Evolutionary conservation across 2,797 vertebrate species (phyloP), one percentile per base, ranked within the genome.

Genomic region (Poecilia picta): DNA sequence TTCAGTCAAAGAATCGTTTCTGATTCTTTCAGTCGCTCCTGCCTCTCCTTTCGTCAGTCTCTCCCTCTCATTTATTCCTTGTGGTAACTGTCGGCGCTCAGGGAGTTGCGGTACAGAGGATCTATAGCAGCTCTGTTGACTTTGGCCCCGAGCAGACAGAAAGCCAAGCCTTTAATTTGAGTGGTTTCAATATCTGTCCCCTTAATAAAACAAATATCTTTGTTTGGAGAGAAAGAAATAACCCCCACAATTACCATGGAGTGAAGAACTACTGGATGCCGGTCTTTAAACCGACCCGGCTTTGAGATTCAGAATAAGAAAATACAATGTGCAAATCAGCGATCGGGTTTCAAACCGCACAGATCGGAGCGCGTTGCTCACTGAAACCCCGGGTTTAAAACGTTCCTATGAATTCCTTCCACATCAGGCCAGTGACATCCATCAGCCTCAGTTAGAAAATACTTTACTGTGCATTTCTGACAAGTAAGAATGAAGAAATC

Each of bases 141-240:
- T 91, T 94, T 94, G 93, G 93, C 90, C 75, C 31, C 2, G 1
- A 25, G 71, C 87, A 84, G 84, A 85, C 84, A 81, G 93, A 92
- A 93, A 93, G 83, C 75, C 2, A 83, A 93, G 88, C 90, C 91
- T 93, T 92, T 94, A 91, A 93, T 93, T 93, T 85, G 87, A 90
- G 94, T 94, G 92, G 91, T 92, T 95, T 95, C 91, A 94, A 95
- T 95, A 94, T 95, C 93, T 94, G 94, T 93, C 87, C 89, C 41
- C 90, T 93, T 95, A 95, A 95, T 96, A 95, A 96, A 96, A 95
- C 94, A 96, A 96, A 96, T 95, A 95, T 91, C 93, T 92, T 88
- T 95, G 93, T 95, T 96, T 95, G 88, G 86, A 95, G 90, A 94
- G 93, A 92, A 92, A 94, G 87, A 95, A 94, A 94, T 91, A 90